Conservation (phyloP, 1,140 invertebrate genomes). For the Zaprionus gabonicus region DNA sequence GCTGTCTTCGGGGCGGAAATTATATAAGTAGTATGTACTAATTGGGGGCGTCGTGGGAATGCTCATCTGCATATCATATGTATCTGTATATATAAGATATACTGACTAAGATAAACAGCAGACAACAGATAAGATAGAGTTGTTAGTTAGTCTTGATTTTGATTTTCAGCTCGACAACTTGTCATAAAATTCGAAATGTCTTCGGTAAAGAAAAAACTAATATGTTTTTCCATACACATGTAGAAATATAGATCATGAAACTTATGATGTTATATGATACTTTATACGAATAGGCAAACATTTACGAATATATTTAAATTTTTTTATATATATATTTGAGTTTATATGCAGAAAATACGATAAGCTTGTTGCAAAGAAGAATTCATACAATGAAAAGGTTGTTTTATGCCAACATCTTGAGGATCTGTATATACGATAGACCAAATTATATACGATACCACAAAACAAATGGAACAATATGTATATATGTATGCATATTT, state of each 20-base stretch:
- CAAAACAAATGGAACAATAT: too few relatives aligned
- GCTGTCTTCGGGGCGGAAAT: conserved; percentile 14
- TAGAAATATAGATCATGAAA: neutral
- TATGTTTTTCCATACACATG: neutral
- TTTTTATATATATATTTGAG: neutral
- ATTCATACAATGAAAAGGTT: too few relatives aligned
- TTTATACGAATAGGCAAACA: neutral
- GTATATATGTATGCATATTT: too few relatives aligned
- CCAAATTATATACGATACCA: too few relatives aligned
- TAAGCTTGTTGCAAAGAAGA: too few relatives aligned
- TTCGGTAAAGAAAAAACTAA: neutral
- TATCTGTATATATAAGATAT: neutral
- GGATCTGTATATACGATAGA: too few relatives aligned
- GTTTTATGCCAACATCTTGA: too few relatives aligned
- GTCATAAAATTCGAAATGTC: neutral
- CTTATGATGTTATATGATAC: neutral
- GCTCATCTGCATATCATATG: conserved; percentile 16
- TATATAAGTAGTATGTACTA: conserved; percentile 31
- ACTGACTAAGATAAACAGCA: neutral
- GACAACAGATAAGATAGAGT: neutral
- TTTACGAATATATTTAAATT: neutral
- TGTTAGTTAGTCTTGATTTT: neutral
- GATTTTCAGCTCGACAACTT: neutral
- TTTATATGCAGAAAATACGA: neutral
- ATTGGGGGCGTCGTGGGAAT: conserved; percentile 31